Conservation (phyloP, 2,888 invertebrate genomes). For the Synanthedon myopaeformis region DNA sequence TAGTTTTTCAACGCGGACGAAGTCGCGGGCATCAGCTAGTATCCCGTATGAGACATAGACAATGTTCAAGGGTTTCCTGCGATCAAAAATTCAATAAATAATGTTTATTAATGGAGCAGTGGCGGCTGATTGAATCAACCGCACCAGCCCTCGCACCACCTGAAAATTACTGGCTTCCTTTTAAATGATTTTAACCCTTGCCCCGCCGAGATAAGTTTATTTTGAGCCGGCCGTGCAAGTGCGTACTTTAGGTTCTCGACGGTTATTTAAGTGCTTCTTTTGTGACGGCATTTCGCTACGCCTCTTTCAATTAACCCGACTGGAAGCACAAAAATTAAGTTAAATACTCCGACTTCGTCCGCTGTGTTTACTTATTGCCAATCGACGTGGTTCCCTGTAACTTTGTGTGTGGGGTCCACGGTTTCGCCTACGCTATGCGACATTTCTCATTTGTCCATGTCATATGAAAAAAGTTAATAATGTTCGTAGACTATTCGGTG, state of each 20-base stretch:
- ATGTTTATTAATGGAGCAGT: slow-evolving; percentile 49
- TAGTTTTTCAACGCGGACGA: too few species aligned
- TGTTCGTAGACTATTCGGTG: too few species aligned
- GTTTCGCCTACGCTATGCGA: slow-evolving; percentile 14
- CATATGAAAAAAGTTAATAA: too few species aligned
- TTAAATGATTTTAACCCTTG: slow-evolving; percentile 57
- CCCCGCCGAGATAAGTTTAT: slow-evolving; percentile 66
- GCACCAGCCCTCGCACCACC: slow-evolving; percentile 45
- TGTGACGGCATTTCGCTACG: slow-evolving; percentile 60
- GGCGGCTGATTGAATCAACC: slow-evolving; percentile 59
- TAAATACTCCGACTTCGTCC: slow-evolving; percentile 58
- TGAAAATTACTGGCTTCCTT: slow-evolving; percentile 52
- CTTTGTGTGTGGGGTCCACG: slow-evolving; percentile 34
- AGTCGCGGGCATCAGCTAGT: too few species aligned
- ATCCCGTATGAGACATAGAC: too few species aligned
- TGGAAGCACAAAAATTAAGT: slow-evolving; percentile 70
- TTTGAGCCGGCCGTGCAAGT: slow-evolving; percentile 58
- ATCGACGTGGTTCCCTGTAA: slow-evolving; percentile 46
- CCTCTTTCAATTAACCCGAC: slow-evolving; percentile 58
- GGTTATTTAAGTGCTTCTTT: slow-evolving; percentile 66
- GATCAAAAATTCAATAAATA: slow-evolving; percentile 59
- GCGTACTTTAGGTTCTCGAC: slow-evolving; percentile 6
- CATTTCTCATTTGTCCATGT: background rate
- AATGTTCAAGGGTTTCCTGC: slow-evolving; percentile 3
- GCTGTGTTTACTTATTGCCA: slow-evolving; percentile 60